A percentile compares a stretch with the other conserved stretches of the same genome.
Evolutionary conservation across 2,113 vertebrate species (phyloP).

Genomic region (Coptodon bakossiorum): DNA sequence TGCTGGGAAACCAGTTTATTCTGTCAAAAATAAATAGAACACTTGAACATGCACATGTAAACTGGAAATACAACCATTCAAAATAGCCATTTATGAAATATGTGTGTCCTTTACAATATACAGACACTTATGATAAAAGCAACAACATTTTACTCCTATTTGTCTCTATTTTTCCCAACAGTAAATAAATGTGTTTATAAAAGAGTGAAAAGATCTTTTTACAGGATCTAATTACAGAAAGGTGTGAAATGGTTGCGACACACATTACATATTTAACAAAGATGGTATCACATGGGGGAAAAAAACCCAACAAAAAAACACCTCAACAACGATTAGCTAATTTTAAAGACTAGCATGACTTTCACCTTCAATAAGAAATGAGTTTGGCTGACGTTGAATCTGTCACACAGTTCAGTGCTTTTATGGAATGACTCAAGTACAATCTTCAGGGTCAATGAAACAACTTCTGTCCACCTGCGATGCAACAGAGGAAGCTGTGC

Average conservation of each 20-base stretch:
- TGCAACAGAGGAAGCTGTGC: not conserved
- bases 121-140: not conserved
- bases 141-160: not conserved
- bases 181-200: not conserved
- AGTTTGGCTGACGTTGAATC: not conserved
- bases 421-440: not conserved
- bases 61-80: not conserved
- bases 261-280: not conserved
- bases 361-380: not conserved
- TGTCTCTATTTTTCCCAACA: not conserved
- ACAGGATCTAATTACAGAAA: not conserved
- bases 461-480: not conserved
- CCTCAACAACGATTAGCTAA: not conserved
- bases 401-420: not conserved
- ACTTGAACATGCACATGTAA: not conserved
- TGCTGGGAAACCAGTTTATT: not conserved
- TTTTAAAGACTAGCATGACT: not conserved
- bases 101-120: not conserved
- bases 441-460: not conserved
- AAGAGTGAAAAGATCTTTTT: not conserved
- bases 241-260: not conserved
- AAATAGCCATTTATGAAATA: not conserved
- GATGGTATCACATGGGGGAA: not conserved
- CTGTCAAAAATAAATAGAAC: constrained; percentile 39
- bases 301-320: not conserved